Base-by-base conservation (phyloP, 2,113 vertebrate species). In the Excalfactoria chinensis region DNA sequence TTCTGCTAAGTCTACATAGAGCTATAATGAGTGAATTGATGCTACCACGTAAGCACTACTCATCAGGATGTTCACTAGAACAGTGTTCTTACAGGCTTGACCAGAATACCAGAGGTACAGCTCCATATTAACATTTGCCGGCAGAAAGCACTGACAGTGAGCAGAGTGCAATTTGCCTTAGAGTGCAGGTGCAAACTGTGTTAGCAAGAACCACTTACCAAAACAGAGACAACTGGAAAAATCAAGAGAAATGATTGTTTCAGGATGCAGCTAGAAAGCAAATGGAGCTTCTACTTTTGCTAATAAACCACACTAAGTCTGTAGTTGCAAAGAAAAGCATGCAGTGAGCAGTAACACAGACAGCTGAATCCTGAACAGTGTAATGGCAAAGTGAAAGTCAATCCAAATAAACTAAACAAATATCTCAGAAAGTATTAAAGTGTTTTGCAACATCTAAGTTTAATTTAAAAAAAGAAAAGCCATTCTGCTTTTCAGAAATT, bases 201-300 rank as follows among this genome's bases (percentile, higher is more conserved):
- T 21, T 63, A 51, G 64, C 79, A 96, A 85, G 6, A 73, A 16
- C 1, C n/a, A 90, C 55, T 88, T 84, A 71, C 28, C 68, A 72
- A 94, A 96, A 88, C 59, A 83, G 32, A 93, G 67, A 88, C 23
- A 67, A 91, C 23, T 58, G 55, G 22, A 79, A 64, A 89, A 86
- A 81, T 48, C 30, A 63, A 67, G n/a, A 62, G 48, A 88, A 84
- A 44, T 77, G 66, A 19, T 70, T 81, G 35, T 73, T 76, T 91
- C 30, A 80, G 66, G 59, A 58, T 43, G 48, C 2, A 83, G 16
- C 40, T 56, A 72, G 82, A 37, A 63, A 91, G 75, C 71, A 89
- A 46, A 64, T 1, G 2, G 60, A 78, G 71, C 18, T 85, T 91
- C 71, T 59, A 72, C 23, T 63, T 79, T 40, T 85, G 55, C 75